These are phyloP conservation scores for Zonitis immaculata DNA, from an alignment of 2,888 invertebrate species.

Conservation along the genomic window DNA sequence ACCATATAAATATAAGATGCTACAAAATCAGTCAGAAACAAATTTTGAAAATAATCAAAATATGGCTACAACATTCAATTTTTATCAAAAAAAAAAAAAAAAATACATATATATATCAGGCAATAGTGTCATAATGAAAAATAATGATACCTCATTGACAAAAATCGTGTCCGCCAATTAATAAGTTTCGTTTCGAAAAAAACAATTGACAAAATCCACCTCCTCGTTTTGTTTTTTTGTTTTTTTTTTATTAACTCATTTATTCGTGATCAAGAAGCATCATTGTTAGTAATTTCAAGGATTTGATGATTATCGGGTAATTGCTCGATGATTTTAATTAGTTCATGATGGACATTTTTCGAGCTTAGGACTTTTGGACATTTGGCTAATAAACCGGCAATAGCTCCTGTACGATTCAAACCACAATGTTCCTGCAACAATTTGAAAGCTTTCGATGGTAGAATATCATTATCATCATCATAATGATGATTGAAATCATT, in stretches of 20 bases:
- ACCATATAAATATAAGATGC: too few species aligned
- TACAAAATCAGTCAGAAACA: too few species aligned
- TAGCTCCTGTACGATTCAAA: constrained; percentile 40
- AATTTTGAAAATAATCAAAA: too few species aligned
- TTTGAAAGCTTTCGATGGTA: constrained; percentile 58
- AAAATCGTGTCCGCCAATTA: constrained; percentile 23
- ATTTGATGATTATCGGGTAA: constrained; percentile 31
- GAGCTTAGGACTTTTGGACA: constrained; percentile 61
- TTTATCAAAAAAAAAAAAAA: too few species aligned
- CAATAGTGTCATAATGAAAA: too few species aligned
- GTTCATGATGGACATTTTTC: constrained; percentile 54
- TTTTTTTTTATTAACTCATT: too few species aligned
- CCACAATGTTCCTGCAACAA: constrained; percentile 51
- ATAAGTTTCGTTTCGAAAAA: constrained; percentile 12
- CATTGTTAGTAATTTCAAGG: constrained; percentile 38
- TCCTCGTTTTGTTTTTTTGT: constrained; percentile 34
- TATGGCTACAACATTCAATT: too few species aligned
- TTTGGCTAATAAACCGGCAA: constrained; percentile 54
- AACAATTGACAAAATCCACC: constrained; percentile 11
- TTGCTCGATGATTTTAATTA: constrained; percentile 46
- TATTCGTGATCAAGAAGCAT: constrained; percentile 39
- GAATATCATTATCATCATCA: constrained; percentile 46
- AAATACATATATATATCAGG: too few species aligned
- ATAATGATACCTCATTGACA: constrained; percentile 21
- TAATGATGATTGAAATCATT: constrained; percentile 34